Percentiles rank a stretch among this genome's conserved stretches.
Evolutionary conservation across 1,140 invertebrate species (phyloP).

Genomic region (Chrysoperla carnea): DNA sequence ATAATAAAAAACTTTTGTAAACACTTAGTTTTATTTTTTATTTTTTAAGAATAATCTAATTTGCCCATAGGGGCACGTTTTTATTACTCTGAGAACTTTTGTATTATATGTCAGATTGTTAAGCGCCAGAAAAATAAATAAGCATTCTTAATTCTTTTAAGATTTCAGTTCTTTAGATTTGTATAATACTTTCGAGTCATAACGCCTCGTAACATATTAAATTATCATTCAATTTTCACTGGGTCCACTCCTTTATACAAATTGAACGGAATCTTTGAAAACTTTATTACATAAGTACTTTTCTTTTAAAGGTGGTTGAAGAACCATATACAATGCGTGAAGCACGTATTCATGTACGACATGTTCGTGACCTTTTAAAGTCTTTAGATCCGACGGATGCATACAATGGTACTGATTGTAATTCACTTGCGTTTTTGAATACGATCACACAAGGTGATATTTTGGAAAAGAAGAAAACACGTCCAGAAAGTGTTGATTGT

Average conservation of each 20-base stretch:
- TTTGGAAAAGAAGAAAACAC: constrained; percentile 68
- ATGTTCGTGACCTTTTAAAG: constrained; percentile 89
- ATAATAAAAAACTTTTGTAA: neutral
- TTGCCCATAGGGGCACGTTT: too few relatives aligned
- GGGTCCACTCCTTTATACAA: too few relatives aligned
- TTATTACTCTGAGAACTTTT: too few relatives aligned
- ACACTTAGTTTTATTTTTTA: neutral
- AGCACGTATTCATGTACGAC: constrained; percentile 90
- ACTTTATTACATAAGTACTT: neutral
- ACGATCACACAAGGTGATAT: constrained; percentile 83
- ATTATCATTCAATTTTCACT: neutral
- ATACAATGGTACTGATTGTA: constrained; percentile 89
- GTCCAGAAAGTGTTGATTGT: constrained; percentile 83
- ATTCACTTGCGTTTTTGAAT: constrained; percentile 89
- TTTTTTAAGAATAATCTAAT: neutral
- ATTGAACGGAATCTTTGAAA: too few relatives aligned
- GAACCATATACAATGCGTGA: constrained; percentile 97
- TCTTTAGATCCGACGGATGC: constrained; percentile 85
- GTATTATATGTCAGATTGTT: too few relatives aligned
- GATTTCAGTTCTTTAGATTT: too few relatives aligned
- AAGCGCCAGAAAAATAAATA: too few relatives aligned
- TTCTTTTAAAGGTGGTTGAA: constrained; percentile 45
- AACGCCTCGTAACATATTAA: too few relatives aligned
- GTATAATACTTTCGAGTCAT: too few relatives aligned
- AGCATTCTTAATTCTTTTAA: too few relatives aligned